These are phyloP conservation scores for Limnephilus lunatus DNA, from an alignment of 2,888 invertebrate species.

Conservation along the genomic window DNA sequence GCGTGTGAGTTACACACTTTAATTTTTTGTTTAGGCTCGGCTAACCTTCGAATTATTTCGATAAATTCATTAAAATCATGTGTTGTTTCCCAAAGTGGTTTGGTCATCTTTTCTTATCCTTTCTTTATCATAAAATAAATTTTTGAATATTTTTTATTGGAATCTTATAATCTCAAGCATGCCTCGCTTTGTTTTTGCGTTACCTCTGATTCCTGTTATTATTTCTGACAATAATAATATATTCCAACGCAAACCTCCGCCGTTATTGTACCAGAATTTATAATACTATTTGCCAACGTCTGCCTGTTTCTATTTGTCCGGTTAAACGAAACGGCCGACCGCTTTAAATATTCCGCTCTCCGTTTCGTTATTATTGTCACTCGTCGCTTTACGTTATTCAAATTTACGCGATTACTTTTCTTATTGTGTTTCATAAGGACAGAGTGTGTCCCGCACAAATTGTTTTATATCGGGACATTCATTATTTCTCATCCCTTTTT, in stretches of 20 bases:
- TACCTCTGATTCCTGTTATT: background rate
- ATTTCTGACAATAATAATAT: background rate
- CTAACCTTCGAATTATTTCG: too few species aligned
- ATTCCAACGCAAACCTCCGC: background rate
- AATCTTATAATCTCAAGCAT: background rate
- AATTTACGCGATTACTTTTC: slow-evolving; percentile 48
- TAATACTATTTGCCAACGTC: slow-evolving; percentile 44
- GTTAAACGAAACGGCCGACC: slow-evolving; percentile 47
- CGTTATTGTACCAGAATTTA: slow-evolving; percentile 31
- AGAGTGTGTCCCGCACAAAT: background rate
- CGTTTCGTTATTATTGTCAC: background rate
- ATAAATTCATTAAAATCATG: too few species aligned
- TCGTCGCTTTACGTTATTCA: slow-evolving; percentile 43
- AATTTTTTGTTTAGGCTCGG: too few species aligned
- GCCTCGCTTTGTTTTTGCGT: background rate
- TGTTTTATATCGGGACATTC: slow-evolving; percentile 7
- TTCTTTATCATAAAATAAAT: too few species aligned
- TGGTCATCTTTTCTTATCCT: background rate
- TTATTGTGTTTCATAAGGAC: slow-evolving; percentile 21
- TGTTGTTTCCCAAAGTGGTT: background rate
- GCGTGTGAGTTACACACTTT: too few species aligned
- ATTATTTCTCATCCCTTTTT: slow-evolving; percentile 19
- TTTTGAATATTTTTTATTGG: background rate
- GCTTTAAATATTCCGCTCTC: slow-evolving; percentile 9
- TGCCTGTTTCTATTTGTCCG: slow-evolving; percentile 47